A percentile compares a stretch with the other conserved stretches of the same genome.
Evolutionary conservation across 2,113 vertebrate genomes (phyloP).

Genomic region (Mus pahari): DNA sequence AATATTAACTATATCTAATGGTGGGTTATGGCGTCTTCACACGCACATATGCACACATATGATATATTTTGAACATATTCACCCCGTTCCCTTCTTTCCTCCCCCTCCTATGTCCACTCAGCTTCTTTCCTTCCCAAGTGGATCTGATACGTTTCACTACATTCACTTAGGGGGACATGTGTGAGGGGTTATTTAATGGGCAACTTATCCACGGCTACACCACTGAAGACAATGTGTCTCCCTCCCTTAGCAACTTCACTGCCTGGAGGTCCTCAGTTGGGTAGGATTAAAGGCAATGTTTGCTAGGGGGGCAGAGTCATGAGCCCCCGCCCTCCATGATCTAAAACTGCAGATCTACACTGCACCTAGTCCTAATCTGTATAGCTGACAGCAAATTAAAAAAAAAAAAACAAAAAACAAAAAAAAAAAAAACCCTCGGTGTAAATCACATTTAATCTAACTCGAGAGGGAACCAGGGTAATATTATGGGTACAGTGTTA

Average conservation of each 20-base stretch:
- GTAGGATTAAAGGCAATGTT: not conserved
- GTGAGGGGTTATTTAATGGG: not conserved
- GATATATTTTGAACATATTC: not conserved
- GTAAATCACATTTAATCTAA: slow-evolving; percentile 58
- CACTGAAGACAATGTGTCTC: not conserved
- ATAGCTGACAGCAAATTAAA: not conserved
- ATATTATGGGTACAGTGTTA: slow-evolving; percentile 37
- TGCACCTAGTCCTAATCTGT: not conserved
- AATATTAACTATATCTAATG: not conserved
- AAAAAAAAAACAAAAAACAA: slow-evolving; percentile 35
- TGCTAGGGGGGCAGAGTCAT: not conserved
- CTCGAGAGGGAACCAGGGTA: slow-evolving; percentile 27
- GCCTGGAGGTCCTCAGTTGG: not conserved
- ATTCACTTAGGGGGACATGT: not conserved
- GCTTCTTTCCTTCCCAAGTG: not conserved
- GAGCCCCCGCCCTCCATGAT: not conserved
- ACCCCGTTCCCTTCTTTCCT: not conserved
- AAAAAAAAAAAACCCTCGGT: slow-evolving; percentile 58
- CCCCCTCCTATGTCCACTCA: not conserved
- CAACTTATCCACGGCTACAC: not conserved
- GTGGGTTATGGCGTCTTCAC: not conserved
- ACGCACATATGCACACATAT: not conserved
- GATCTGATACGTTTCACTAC: not conserved
- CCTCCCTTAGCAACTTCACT: not conserved
- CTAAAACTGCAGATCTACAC: not conserved